Conservation (phyloP, 2,888 invertebrate species). For the Caenorhabditis drosophilae region DNA sequence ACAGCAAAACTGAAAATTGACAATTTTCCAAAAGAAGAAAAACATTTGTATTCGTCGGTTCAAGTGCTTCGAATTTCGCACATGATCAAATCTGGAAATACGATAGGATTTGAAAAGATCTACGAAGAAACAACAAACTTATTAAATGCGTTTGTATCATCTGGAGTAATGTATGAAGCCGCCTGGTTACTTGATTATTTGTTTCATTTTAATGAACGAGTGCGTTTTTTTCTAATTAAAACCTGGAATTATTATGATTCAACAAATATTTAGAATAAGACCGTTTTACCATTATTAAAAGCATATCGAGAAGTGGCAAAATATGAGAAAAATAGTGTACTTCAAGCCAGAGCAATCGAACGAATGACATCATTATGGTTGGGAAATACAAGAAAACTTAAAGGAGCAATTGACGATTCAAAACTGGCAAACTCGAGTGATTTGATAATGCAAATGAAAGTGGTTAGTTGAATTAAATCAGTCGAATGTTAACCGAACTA, state of each 20-base stretch:
- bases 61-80: slow-evolving; percentile 37
- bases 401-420: background rate
- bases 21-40: slow-evolving; percentile 16
- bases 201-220: slow-evolving; percentile 18
- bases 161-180: slow-evolving; percentile 38
- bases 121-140: slow-evolving; percentile 24
- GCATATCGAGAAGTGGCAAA: slow-evolving; percentile 32
- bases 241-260: too few species aligned
- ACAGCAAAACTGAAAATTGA: slow-evolving; percentile 13
- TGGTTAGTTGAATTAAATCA: too few species aligned
- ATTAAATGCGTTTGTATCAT: slow-evolving; percentile 15
- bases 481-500: too few species aligned
- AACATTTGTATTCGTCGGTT: slow-evolving; percentile 30
- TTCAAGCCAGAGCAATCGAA: slow-evolving; percentile 30
- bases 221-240: too few species aligned
- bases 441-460: background rate
- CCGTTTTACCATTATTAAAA: slow-evolving; percentile 17
- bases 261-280: too few species aligned
- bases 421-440: background rate
- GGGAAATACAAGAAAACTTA: slow-evolving; percentile 8
- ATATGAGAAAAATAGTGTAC: slow-evolving; percentile 21
- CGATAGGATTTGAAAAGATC: slow-evolving; percentile 23
- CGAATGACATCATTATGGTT: slow-evolving; percentile 36
- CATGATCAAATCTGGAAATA: slow-evolving; percentile 30
- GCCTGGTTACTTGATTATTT: slow-evolving; percentile 35